phyloP scores from a whole-genome alignment of 2,888 invertebrate species.

The Pediacus dermestoides region DNA sequence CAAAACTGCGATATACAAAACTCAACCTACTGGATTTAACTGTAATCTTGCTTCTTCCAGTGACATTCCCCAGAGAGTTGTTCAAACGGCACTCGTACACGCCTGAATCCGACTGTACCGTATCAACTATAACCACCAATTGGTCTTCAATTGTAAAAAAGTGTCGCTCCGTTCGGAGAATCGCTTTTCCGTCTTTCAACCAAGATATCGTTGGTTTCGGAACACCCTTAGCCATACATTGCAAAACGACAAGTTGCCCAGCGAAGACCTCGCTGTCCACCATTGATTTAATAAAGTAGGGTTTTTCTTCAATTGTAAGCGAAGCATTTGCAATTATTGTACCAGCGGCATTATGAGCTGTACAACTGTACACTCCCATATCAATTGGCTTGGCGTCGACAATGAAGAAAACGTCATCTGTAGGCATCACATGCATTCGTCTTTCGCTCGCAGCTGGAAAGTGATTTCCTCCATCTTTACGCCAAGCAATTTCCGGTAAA shows the following conservation, averaged over 20 bases:
- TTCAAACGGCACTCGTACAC: slow-evolving; percentile 87
- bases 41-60: slow-evolving; percentile 67
- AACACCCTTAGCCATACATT: slow-evolving; percentile 82
- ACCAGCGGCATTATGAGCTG: slow-evolving; percentile 87
- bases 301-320: slow-evolving; percentile 79
- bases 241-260: slow-evolving; percentile 81
- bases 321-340: slow-evolving; percentile 82
- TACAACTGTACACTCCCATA: slow-evolving; percentile 90
- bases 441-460: slow-evolving; percentile 94
- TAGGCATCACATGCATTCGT: slow-evolving; percentile 87
- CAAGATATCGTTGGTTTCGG: slow-evolving; percentile 79
- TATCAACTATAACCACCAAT: slow-evolving; percentile 80
- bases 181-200: slow-evolving; percentile 77
- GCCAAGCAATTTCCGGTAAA: slow-evolving; percentile 83
- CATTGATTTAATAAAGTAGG: slow-evolving; percentile 82
- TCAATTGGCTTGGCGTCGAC: slow-evolving; percentile 85
- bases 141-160: slow-evolving; percentile 86
- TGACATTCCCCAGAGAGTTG: slow-evolving; percentile 76
- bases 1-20: slow-evolving; percentile 11
- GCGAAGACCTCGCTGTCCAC: slow-evolving; percentile 76
- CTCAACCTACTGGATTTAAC: slow-evolving; percentile 60
- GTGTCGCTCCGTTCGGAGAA: slow-evolving; percentile 74
- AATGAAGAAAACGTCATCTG: slow-evolving; percentile 89
- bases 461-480: slow-evolving; percentile 88
- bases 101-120: slow-evolving; percentile 74